Conservation (phyloP, 2,113 vertebrate genomes). For the human (Homo sapiens) region DNA sequence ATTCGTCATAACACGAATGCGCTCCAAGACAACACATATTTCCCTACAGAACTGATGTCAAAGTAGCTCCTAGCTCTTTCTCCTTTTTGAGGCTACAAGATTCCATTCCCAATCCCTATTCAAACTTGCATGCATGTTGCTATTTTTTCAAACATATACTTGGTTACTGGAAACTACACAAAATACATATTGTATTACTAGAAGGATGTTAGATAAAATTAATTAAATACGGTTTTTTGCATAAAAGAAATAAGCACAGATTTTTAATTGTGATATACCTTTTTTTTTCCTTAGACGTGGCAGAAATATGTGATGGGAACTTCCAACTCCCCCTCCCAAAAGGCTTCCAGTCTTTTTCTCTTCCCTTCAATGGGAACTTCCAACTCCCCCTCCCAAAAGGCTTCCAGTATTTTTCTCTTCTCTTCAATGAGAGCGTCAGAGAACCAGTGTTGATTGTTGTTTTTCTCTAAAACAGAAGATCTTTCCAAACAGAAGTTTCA, state of each 20-base stretch:
- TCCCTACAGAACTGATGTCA: neutral
- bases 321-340: neutral
- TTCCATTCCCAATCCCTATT: neutral
- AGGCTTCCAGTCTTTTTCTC: neutral
- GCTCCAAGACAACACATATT: neutral
- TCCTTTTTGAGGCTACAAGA: neutral
- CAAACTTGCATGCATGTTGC: neutral
- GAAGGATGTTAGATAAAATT: neutral
- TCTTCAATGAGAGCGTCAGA: neutral
- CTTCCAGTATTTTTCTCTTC: neutral
- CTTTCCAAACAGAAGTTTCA: constrained; percentile 34
- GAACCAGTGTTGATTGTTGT: neutral
- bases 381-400: neutral
- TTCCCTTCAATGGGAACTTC: neutral
- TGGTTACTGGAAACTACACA: neutral
- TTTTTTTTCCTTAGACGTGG: neutral
- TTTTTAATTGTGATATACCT: neutral
- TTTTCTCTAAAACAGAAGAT: constrained; percentile 11
- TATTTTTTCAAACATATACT: neutral
- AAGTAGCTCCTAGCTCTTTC: neutral
- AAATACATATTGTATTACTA: neutral
- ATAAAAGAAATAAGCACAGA: neutral
- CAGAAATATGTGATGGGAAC: neutral
- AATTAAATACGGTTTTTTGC: neutral
- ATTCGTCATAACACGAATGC: neutral